Percentiles rank a stretch among this genome's conserved stretches.
phyloP scores from a whole-genome alignment of 2,888 invertebrate genomes.

The Rhamnusium bicolor region DNA sequence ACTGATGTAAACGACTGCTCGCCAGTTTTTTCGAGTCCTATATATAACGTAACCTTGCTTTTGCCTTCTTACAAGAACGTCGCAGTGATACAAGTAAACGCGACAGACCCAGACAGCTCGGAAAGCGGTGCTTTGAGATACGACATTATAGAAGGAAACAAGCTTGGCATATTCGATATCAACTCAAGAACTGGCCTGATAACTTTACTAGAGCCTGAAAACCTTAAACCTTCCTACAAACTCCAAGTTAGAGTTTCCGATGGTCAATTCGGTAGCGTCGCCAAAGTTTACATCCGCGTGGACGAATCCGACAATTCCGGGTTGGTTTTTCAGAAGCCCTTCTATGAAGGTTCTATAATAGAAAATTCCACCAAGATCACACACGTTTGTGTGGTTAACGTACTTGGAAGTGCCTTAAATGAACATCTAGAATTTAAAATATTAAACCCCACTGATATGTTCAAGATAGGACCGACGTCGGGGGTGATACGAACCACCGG shows the following conservation, averaged over 20 bases:
- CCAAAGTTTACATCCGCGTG: slow-evolving; percentile 80
- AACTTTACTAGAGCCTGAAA: slow-evolving; percentile 77
- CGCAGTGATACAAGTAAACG: slow-evolving; percentile 79
- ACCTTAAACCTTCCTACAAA: slow-evolving; percentile 77
- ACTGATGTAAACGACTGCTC: slow-evolving; percentile 92
- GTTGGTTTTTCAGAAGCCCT: slow-evolving; percentile 85
- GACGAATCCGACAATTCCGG: slow-evolving; percentile 82
- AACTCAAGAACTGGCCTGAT: slow-evolving; percentile 79
- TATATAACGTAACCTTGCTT: slow-evolving; percentile 84
- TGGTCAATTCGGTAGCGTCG: slow-evolving; percentile 84
- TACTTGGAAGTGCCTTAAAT: slow-evolving; percentile 89
- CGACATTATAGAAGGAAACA: slow-evolving; percentile 89
- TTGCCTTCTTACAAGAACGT: slow-evolving; percentile 89
- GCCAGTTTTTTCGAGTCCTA: slow-evolving; percentile 82
- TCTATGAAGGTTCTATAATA: slow-evolving; percentile 85
- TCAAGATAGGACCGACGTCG: slow-evolving; percentile 90
- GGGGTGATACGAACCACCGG: slow-evolving; percentile 93
- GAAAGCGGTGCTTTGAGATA: slow-evolving; percentile 74
- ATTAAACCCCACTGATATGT: slow-evolving; percentile 89
- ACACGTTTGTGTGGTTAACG: slow-evolving; percentile 88
- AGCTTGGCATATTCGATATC: slow-evolving; percentile 79
- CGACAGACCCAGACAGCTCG: slow-evolving; percentile 83
- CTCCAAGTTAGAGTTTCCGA: slow-evolving; percentile 90
- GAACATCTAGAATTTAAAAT: slow-evolving; percentile 91
- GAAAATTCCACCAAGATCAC: slow-evolving; percentile 90